Conservation (phyloP, 2,888 invertebrate genomes). For the Cetonia aurata region DNA sequence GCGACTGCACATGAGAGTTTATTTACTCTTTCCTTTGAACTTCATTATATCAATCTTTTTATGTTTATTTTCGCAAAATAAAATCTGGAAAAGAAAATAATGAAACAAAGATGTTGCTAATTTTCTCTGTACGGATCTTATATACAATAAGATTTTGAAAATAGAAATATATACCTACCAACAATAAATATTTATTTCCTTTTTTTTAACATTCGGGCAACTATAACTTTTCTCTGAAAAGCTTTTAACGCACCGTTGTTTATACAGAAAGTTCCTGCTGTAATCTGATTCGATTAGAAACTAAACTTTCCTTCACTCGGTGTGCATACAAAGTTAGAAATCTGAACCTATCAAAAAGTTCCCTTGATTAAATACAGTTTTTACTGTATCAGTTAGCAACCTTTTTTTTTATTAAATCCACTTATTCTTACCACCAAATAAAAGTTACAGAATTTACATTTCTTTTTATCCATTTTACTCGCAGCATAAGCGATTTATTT, state of each 20-base stretch:
- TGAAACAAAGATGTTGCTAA: too few relatives aligned
- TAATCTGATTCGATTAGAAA: background rate
- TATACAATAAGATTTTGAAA: too few relatives aligned
- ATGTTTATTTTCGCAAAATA: too few relatives aligned
- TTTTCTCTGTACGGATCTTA: too few relatives aligned
- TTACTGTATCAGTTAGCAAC: constrained; percentile 45
- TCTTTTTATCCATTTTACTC: constrained; percentile 12
- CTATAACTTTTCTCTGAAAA: background rate
- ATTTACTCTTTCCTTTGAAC: too few relatives aligned
- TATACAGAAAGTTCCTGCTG: background rate
- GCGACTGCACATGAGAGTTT: too few relatives aligned
- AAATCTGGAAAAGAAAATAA: too few relatives aligned
- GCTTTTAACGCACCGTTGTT: constrained; percentile 2
- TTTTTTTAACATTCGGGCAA: too few relatives aligned
- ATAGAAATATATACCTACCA: too few relatives aligned
- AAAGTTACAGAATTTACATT: constrained; percentile 42
- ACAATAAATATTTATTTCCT: too few relatives aligned
- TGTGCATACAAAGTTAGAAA: constrained; percentile 41
- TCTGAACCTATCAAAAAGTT: constrained; percentile 51
- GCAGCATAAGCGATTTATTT: background rate
- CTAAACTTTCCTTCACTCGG: constrained; percentile 5
- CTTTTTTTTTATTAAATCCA: constrained; percentile 40
- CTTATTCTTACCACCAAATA: constrained; percentile 41
- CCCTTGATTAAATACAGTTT: constrained; percentile 52
- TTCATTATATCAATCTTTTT: too few relatives aligned